phyloP scores from a whole-genome alignment of 2,888 invertebrate genomes.

The Acrocyrtus sp. region DNA sequence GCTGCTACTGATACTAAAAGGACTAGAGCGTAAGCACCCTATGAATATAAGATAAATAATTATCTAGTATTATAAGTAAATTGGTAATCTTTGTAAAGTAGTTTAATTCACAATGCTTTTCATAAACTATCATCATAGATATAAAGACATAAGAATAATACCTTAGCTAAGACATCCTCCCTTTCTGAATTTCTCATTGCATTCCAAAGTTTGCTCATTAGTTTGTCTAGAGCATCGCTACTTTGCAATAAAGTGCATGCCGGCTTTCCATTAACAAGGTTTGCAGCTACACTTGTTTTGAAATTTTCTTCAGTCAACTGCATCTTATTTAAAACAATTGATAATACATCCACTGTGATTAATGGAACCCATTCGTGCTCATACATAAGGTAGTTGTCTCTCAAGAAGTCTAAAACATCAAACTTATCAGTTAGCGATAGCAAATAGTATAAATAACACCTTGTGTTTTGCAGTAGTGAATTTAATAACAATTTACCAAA shows the following conservation, averaged over 20 bases:
- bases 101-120: too few relatives aligned
- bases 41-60: neutral
- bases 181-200: constrained; percentile 36
- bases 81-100: neutral
- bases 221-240: constrained; percentile 15
- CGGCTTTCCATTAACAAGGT: constrained; percentile 1
- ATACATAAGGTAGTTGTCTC: constrained; percentile 39
- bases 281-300: constrained; percentile 11
- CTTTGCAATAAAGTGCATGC: constrained; percentile 15
- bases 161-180: constrained; percentile 48
- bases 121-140: too few relatives aligned
- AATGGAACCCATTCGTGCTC: constrained; percentile 57
- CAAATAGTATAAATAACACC: neutral
- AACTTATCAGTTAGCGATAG: neutral
- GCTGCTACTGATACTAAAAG: constrained; percentile 36
- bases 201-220: constrained; percentile 36
- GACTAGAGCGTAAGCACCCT: constrained; percentile 44
- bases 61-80: neutral
- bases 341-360: constrained; percentile 43
- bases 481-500: constrained; percentile 29
- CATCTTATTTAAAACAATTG: constrained; percentile 27
- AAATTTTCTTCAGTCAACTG: constrained; percentile 33
- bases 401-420: constrained; percentile 25
- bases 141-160: too few relatives aligned
- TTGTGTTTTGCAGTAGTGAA: neutral